Evolutionary conservation across 1,140 invertebrate genomes (phyloP), one percentile per base, ranked within the genome.

Genomic region (Tribolium castaneum): DNA sequence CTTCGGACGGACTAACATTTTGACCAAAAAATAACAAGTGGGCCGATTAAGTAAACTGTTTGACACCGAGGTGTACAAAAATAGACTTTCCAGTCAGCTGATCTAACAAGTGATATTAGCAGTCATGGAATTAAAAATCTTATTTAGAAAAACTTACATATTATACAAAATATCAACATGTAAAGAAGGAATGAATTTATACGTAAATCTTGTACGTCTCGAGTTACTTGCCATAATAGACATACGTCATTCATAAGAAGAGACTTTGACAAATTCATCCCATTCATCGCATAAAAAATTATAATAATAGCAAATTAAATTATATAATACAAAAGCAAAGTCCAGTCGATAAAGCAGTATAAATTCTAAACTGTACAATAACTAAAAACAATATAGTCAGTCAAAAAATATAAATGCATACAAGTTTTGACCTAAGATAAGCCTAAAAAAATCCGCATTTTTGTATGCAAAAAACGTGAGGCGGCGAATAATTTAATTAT

Each of bases 241-340:
- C 5, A 22, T 73, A 51, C 52, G 25, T 73, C 16, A 73, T 72
- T 49, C 13, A 49, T 30, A 45, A 19, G 10, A n/a, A 51, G 12
- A 72, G 25, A 49, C 39, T 56, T 16, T n/a, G 45, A 4, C 12
- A 59, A 59, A 76, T 76, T 66, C 74, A 76, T 62, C 56, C 74
- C 74, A 9, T 66, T 12, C 52, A 34, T n/a, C 34, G 30, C 35
- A 30, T 59, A 35, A 14, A 59, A 35, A 75, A 59, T 9, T 13
- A 39, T 49, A 66, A 50, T 59, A 45, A 77, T 77, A 56, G 76
- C 76, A 77, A 71, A 77, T 77, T 71, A 77, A 77, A 72, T 77
- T 77, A 77, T 77, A 77, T 77, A 70, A 70, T 77, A 77, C 76
- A 77, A 77, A 72, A 77, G 76, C 76, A 52, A 51, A 50, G 25